Percentiles rank a stretch among this genome's conserved stretches.
Evolutionary conservation across 1,140 invertebrate species (phyloP).

Genomic region (Pogonomyrmex californicus): DNA sequence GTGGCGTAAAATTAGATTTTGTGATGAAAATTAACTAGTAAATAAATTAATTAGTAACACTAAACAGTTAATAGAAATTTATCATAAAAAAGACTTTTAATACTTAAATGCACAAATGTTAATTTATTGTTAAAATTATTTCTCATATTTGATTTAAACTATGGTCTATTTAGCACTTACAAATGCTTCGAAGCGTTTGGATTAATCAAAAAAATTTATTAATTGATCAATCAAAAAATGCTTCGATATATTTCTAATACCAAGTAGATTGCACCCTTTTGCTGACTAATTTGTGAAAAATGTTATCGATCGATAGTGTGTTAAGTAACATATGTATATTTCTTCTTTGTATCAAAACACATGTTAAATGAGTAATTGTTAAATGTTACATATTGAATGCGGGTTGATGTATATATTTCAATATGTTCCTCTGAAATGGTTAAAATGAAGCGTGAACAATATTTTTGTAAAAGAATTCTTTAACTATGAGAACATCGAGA

Average conservation of each 20-base stretch:
- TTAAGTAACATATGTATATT: not conserved
- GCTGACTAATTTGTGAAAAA: not conserved
- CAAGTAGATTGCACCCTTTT: not conserved
- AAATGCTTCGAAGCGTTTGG: too few relatives aligned
- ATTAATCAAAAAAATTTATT: too few relatives aligned
- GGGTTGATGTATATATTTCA: slow-evolving; percentile 6
- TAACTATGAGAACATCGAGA: not conserved
- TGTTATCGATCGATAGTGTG: not conserved
- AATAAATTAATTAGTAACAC: not conserved
- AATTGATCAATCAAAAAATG: too few relatives aligned
- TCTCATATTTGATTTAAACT: too few relatives aligned
- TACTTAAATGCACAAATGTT: not conserved
- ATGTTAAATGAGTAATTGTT: slow-evolving; percentile 20
- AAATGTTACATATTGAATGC: not conserved
- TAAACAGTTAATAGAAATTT: not conserved
- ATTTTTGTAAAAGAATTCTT: not conserved
- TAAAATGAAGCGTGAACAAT: not conserved
- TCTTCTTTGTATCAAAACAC: not conserved
- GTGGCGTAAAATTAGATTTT: not conserved
- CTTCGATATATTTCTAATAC: too few relatives aligned
- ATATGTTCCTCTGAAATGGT: not conserved
- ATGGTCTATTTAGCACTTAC: too few relatives aligned
- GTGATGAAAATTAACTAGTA: too few relatives aligned
- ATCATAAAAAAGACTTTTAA: not conserved
- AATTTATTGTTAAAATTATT: too few relatives aligned